Evolutionary conservation across 1,140 invertebrate genomes (phyloP).

Genomic region (Pseudomyrmex dendroicus): DNA sequence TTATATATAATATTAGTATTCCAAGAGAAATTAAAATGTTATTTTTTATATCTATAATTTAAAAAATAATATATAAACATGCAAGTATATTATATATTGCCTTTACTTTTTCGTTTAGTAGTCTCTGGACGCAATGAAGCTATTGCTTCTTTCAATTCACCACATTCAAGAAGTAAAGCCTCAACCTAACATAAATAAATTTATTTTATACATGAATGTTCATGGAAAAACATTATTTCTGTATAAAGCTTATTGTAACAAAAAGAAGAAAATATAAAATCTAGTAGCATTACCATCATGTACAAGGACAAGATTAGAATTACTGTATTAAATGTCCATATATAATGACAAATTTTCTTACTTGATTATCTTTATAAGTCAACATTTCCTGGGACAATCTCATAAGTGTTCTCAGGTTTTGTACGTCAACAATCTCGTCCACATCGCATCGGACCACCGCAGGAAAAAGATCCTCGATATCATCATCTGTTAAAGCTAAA

Average conservation of each 20-base stretch:
- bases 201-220: not conserved
- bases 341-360: constrained; percentile 70
- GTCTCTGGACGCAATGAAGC: constrained; percentile 78
- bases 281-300: not conserved
- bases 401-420: constrained; percentile 86
- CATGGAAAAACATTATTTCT: constrained; percentile 10
- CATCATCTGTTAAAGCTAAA: constrained; percentile 85
- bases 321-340: not conserved
- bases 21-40: not conserved
- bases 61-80: not conserved
- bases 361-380: constrained; percentile 89
- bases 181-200: constrained; percentile 80
- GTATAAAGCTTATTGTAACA: not conserved
- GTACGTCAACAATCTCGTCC: constrained; percentile 86
- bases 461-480: constrained; percentile 88
- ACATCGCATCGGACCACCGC: constrained; percentile 86
- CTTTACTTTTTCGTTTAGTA: constrained; percentile 67
- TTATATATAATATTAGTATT: constrained; percentile 1
- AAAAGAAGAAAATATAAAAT: not conserved
- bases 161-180: constrained; percentile 84
- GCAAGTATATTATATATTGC: constrained; percentile 44
- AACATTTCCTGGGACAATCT: constrained; percentile 88
- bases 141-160: constrained; percentile 82
- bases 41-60: not conserved
- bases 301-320: not conserved